Evolutionary conservation across 2,888 invertebrate genomes (phyloP), one percentile per base, ranked within the genome.

Genomic region (Ephialtes manifestator): DNA sequence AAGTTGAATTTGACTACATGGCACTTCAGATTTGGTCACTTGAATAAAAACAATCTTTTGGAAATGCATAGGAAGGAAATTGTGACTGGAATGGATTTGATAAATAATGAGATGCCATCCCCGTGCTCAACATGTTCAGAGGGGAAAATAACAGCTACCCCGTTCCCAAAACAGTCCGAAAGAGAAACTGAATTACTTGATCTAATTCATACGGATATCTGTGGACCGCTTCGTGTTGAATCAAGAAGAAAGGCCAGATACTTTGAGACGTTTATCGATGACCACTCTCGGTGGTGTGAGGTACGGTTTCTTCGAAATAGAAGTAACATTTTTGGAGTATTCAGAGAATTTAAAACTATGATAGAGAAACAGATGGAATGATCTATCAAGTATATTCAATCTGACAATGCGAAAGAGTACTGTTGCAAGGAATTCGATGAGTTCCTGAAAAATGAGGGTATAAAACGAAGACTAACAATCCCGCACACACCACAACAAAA

Each of bases 371-470:
- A 53, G n/a, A 53, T n/a, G n/a, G 53, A n/a, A 53, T 2, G 53
- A 53, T 20, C 20, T 20, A 53, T 53, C 13, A 53, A 53, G 53
- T 53, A 20, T n/a, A 53, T 84, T 10, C 81, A 84, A 68, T 65
- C 85, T 24, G 24, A 24, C 24, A 24, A 24, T 24, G 24, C 24
- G 24, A 24, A 24, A 24, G 24, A 24, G 24, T 24, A 24, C 24
- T 24, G 24, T 24, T 24, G 24, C 24, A 24, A 24, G 24, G 24
- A 24, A 24, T 24, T 24, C 24, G 24, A 24, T 24, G 24, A 24
- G 2, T 24, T 24, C 24, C 24, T 24, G 24, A 24, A 24, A 24
- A 24, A 24, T 24, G 24, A 24, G 2, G 24, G 24, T 24, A 24
- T 24, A 24, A 24, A 24, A 24, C 24, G 24, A 24, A 24, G 24